Percentiles rank a stretch among this genome's conserved stretches.
Conservation (phyloP, 1,140 invertebrate species). For the Diachasma alloeum region DNA sequence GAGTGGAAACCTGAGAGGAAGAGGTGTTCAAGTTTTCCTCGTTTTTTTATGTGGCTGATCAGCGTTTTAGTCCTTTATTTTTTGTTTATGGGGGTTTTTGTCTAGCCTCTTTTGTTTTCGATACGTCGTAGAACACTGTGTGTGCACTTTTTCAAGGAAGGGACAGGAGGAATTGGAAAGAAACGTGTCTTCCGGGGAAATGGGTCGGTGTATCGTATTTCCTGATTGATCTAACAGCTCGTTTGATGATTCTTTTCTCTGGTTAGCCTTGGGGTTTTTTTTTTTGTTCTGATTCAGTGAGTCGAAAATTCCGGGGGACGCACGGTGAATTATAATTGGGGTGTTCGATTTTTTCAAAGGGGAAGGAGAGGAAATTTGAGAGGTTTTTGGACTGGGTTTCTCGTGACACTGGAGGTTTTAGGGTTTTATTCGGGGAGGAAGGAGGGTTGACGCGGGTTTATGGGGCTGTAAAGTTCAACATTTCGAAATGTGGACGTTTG, state of each 20-base stretch:
- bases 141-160: background rate
- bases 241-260: slow-evolving; percentile 15
- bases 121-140: background rate
- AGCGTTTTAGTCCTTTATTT: slow-evolving; percentile 1
- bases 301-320: background rate
- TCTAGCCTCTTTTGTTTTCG: background rate
- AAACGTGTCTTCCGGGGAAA: slow-evolving; percentile 7
- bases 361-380: background rate
- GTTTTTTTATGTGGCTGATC: background rate
- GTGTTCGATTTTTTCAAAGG: background rate
- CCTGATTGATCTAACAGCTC: slow-evolving; percentile 17
- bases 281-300: slow-evolving; percentile 4
- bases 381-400: background rate
- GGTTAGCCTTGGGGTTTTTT: background rate
- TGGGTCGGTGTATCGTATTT: slow-evolving; percentile 26
- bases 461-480: background rate
- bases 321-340: background rate
- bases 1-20: slow-evolving; percentile 55
- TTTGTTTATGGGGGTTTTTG: background rate
- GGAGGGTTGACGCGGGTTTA: background rate
- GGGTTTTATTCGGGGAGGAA: background rate
- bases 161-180: background rate
- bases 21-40: slow-evolving; percentile 35
- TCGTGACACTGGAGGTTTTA: background rate
- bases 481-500: background rate